Evolutionary conservation across 2,113 vertebrate species (phyloP).

Genomic region (Sphaerodactylus townsendi): DNA sequence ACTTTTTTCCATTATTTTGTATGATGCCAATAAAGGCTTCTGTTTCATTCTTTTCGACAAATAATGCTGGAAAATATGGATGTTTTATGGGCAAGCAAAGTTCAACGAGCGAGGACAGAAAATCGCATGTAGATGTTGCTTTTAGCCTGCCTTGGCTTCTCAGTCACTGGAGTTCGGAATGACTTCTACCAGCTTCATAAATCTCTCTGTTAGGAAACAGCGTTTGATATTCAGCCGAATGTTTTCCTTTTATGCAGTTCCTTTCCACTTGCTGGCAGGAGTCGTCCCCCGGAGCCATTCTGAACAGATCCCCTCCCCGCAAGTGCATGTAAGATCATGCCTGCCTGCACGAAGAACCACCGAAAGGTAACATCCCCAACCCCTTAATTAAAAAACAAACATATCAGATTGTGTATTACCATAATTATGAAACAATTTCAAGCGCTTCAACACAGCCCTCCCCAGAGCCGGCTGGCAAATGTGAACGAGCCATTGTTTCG

Average conservation of each 20-base stretch:
- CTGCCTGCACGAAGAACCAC: conserved; percentile 15
- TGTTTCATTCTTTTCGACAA: too few species aligned
- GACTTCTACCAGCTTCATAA: background rate
- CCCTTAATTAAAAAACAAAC: conserved; percentile 48
- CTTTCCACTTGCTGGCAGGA: conserved; percentile 4
- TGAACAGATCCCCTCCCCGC: conserved; percentile 6
- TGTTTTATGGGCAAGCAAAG: too few species aligned
- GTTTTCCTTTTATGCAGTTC: conserved; percentile 16
- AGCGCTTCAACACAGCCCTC: conserved; percentile 34
- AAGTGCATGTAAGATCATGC: conserved; percentile 21
- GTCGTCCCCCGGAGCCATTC: background rate
- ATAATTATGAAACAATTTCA: conserved; percentile 11
- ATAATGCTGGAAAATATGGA: too few species aligned
- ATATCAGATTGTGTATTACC: conserved; percentile 38
- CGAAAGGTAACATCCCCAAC: background rate
- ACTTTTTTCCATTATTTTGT: too few species aligned
- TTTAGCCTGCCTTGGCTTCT: background rate
- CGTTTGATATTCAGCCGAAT: conserved; percentile 16
- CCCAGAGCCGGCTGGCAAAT: conserved; percentile 26
- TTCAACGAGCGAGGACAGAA: too few species aligned
- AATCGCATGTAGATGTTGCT: too few species aligned
- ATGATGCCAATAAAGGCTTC: too few species aligned
- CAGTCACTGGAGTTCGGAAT: background rate
- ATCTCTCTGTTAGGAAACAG: conserved; percentile 15
- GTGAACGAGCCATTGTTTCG: conserved; percentile 43